phyloP scores from a whole-genome alignment of 2,888 invertebrate species.

The Philonicus albiceps region DNA sequence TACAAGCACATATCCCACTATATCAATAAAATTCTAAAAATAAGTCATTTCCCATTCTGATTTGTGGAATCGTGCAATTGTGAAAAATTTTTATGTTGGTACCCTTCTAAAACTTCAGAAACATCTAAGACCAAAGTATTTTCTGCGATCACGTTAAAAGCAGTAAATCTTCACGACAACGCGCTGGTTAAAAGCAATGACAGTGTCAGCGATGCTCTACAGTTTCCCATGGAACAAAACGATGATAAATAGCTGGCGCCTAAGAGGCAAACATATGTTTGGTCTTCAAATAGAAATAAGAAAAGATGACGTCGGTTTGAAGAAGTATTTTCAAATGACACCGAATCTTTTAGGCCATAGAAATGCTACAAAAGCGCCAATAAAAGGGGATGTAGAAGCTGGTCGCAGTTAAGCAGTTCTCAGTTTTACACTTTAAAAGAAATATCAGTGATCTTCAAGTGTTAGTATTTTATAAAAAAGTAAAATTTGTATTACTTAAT shows the following conservation, averaged over 20 bases:
- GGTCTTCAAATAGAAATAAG: not conserved
- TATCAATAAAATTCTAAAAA: not conserved
- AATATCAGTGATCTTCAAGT: not conserved
- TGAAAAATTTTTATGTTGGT: not conserved
- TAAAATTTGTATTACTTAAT: too few species aligned
- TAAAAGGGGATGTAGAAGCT: not conserved
- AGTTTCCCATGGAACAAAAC: not conserved
- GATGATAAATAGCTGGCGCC: not conserved
- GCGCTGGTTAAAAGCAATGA: not conserved
- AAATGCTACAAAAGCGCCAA: not conserved
- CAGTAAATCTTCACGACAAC: not conserved
- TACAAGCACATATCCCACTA: not conserved
- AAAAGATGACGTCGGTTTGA: not conserved
- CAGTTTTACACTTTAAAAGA: not conserved
- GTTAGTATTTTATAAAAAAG: too few species aligned
- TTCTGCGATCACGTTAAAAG: not conserved
- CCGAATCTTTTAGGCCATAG: not conserved
- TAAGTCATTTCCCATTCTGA: not conserved
- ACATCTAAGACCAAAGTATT: not conserved
- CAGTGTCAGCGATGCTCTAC: not conserved
- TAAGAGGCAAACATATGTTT: not conserved
- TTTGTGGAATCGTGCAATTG: not conserved
- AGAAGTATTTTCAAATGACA: not conserved
- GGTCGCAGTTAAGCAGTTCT: not conserved
- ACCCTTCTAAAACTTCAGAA: not conserved